Evolutionary conservation across 2,797 vertebrate species (phyloP).

Genomic region (Balearica regulorum): DNA sequence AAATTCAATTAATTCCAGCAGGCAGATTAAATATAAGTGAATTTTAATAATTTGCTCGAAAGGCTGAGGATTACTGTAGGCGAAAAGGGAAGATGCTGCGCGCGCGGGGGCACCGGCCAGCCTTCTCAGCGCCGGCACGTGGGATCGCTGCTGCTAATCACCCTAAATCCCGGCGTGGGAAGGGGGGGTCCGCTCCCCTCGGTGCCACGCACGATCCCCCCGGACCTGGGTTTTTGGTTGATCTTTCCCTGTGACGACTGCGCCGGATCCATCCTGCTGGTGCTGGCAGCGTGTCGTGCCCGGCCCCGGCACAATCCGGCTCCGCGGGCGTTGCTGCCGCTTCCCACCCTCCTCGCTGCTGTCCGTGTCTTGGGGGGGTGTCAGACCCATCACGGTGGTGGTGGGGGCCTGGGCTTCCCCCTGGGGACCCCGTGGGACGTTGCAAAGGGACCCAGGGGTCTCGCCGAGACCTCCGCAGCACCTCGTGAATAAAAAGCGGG

Average conservation of each 20-base stretch:
- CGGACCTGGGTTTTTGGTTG: background rate
- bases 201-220: no score
- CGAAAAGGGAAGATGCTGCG: slow-evolving; percentile 65
- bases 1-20: slow-evolving; percentile 94
- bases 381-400: background rate
- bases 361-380: rapidly evolving
- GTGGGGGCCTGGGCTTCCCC: background rate
- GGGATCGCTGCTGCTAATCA: slow-evolving; percentile 70
- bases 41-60: slow-evolving; percentile 93
- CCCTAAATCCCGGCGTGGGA: slow-evolving; percentile 46
- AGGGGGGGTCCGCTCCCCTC: background rate
- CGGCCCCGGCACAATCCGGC: background rate
- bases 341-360: background rate
- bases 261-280: background rate
- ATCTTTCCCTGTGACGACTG: rapidly evolving
- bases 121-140: slow-evolving; percentile 54
- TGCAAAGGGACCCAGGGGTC: background rate
- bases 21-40: slow-evolving; percentile 93
- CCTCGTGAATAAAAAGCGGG: background rate
- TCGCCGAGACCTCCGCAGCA: background rate
- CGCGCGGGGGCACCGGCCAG: background rate
- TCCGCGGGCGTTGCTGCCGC: background rate
- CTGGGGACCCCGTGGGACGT: background rate
- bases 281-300: background rate
- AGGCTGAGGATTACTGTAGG: slow-evolving; percentile 85